Evolutionary conservation across 2,797 vertebrate species (phyloP).

Genomic region (Balearica regulorum): DNA sequence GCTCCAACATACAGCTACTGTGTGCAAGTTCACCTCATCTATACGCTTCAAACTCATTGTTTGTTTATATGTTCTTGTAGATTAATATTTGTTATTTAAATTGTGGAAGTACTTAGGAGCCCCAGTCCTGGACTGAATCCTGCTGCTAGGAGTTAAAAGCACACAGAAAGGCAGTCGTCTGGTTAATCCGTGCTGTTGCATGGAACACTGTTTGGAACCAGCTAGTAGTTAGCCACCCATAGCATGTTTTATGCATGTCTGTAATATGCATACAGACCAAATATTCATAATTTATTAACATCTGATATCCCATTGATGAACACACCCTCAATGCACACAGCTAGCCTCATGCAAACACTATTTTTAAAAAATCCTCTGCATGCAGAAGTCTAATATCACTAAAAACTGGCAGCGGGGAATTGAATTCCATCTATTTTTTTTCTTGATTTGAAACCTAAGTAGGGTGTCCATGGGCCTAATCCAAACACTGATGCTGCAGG

Average conservation of each 20-base stretch:
- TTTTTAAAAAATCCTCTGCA: neutral
- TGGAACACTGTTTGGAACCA: neutral
- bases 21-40: neutral
- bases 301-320: neutral
- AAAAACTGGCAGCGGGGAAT: neutral
- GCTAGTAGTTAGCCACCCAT: neutral
- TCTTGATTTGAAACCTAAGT: conserved; percentile 12
- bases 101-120: neutral
- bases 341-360: neutral
- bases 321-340: neutral
- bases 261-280: neutral
- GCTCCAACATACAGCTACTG: neutral
- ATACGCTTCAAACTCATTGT: neutral
- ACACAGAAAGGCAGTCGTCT: neutral
- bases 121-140: neutral
- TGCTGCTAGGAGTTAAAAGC: neutral
- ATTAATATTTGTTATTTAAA: neutral
- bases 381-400: neutral
- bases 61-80: neutral
- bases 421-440: neutral
- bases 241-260: neutral
- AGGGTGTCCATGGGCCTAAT: conserved; percentile 20
- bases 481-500: conserved; percentile 40
- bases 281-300: neutral
- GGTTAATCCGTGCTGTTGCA: neutral